Evolutionary conservation across 2,888 invertebrate species (phyloP).

Genomic region (Drosophila prostipennis): DNA sequence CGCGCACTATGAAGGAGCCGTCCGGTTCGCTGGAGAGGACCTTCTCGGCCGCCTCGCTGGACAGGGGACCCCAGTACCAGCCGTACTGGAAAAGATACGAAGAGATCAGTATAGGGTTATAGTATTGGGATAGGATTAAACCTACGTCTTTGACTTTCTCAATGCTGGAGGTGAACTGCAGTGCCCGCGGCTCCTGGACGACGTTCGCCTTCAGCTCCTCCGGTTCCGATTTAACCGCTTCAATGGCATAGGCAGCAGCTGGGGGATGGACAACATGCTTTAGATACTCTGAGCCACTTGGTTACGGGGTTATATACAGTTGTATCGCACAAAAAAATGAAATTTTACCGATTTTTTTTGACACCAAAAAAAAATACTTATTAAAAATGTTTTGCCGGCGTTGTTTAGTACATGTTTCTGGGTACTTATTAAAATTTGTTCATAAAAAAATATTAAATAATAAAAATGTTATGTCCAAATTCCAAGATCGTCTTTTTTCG

Average conservation of each 20-base stretch:
- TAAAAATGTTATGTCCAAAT: no score
- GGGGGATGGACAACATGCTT: background rate
- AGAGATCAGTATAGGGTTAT: no score
- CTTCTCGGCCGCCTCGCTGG: conserved; percentile 95
- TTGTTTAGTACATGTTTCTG: no score
- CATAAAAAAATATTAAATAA: no score
- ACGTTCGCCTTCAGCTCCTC: conserved; percentile 75
- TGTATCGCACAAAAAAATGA: no score
- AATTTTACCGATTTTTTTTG: no score
- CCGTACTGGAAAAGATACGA: conserved; percentile 88
- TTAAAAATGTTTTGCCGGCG: no score
- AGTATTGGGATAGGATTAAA: conserved; percentile 54
- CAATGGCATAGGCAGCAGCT: conserved; percentile 67
- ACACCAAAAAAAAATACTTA: no score
- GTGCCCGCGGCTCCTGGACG: conserved; percentile 83
- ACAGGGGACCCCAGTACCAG: conserved; percentile 98
- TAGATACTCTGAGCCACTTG: background rate
- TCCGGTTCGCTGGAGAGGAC: conserved; percentile 96
- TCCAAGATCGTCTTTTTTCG: no score
- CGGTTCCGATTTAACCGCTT: conserved; percentile 57
- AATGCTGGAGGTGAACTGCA: conserved; percentile 95
- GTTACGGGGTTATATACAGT: no score
- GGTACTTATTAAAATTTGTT: no score
- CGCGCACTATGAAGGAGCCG: conserved; percentile 96
- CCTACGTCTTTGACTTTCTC: conserved; percentile 97